Evolutionary conservation across 2,113 vertebrate genomes (phyloP).

Genomic region (Tetrax tetrax): DNA sequence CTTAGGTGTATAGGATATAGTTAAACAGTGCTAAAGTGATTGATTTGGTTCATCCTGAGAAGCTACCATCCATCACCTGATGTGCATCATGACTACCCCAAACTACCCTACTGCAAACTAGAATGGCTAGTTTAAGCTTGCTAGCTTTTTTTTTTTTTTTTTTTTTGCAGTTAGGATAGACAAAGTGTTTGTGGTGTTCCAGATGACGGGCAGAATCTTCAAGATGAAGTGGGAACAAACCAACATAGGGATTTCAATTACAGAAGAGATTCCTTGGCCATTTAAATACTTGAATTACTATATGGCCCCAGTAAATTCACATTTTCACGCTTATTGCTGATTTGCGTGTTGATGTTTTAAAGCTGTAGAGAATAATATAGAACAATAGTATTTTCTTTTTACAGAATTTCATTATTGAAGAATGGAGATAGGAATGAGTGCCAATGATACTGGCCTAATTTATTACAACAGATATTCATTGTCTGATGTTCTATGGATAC

Average conservation of each 20-base stretch:
- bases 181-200: neutral
- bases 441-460: neutral
- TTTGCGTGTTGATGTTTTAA: neutral
- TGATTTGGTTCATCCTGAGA: neutral
- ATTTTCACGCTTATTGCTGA: neutral
- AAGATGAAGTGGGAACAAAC: neutral
- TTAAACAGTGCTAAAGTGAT: neutral
- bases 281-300: neutral
- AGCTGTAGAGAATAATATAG: neutral
- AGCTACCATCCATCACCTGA: neutral
- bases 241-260: neutral
- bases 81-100: neutral
- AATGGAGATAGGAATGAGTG: accelerated
- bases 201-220: neutral
- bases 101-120: neutral
- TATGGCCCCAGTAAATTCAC: neutral
- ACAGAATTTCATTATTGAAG: neutral
- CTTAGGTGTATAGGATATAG: neutral
- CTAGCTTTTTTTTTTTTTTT: neutral
- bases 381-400: neutral
- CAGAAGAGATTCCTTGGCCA: neutral
- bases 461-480: neutral
- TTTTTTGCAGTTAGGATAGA: neutral
- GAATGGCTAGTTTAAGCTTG: neutral
- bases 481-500: neutral